These are phyloP conservation scores for Lutjanus argentimaculatus DNA, from an alignment of 2,797 vertebrate species.

Conservation along the genomic window DNA sequence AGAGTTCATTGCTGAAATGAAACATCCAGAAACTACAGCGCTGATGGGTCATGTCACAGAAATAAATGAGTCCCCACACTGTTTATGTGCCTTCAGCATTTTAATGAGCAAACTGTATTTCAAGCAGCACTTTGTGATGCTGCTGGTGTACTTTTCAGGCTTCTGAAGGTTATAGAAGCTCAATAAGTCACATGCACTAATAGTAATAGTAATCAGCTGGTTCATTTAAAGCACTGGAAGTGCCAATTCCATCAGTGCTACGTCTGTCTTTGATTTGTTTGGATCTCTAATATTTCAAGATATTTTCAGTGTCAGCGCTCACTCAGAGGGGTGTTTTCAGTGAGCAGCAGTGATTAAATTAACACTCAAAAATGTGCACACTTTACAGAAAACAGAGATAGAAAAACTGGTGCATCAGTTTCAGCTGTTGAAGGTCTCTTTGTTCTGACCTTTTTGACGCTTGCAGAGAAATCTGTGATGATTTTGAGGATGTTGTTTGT, in stretches of 20 bases:
- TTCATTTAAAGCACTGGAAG: neutral
- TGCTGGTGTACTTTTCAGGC: neutral
- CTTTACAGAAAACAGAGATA: neutral
- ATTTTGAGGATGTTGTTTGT: constrained; percentile 99
- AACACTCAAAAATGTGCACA: neutral
- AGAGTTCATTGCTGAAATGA: neutral
- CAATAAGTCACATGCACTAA: neutral
- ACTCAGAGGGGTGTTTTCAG: neutral
- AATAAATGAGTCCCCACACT: neutral
- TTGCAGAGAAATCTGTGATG: constrained; percentile 97
- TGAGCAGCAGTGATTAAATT: neutral
- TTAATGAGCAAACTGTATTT: neutral
- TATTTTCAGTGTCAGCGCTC: neutral
- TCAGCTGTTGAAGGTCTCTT: neutral
- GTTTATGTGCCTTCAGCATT: neutral
- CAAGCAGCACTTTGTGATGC: neutral
- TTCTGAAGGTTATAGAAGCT: neutral
- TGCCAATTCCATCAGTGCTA: neutral
- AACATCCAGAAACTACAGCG: neutral
- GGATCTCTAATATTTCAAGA: neutral
- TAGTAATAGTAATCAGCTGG: neutral
- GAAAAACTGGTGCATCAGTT: neutral
- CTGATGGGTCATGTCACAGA: neutral
- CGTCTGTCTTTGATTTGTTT: constrained; percentile 1
- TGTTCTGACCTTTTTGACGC: constrained; percentile 94